These are phyloP conservation scores for Plumapathes pennacea DNA, from an alignment of 92 coral and sea anemone species.

Conservation along the genomic window DNA sequence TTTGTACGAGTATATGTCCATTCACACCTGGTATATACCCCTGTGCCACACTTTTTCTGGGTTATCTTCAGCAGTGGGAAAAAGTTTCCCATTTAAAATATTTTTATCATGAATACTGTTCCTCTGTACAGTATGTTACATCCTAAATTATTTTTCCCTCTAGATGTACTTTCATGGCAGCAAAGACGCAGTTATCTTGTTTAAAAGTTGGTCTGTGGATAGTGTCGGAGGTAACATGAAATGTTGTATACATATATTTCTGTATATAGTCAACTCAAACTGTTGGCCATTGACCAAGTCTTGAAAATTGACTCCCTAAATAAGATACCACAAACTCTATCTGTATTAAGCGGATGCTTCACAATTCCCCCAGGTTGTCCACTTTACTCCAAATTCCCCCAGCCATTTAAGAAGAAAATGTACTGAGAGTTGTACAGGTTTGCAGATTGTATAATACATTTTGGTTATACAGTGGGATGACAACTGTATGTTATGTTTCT, in stretches of 20 bases:
- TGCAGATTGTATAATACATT: neutral
- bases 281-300: neutral
- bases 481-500: neutral
- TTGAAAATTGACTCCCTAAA: neutral
- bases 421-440: too few species aligned
- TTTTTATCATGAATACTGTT: neutral
- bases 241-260: neutral
- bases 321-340: too few species aligned
- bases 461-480: neutral
- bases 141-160: neutral
- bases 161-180: slow-evolving; percentile 82
- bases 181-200: slow-evolving; percentile 65
- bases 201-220: slow-evolving; percentile 79
- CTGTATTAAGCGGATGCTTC: too few species aligned
- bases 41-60: neutral
- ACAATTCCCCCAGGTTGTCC: too few species aligned
- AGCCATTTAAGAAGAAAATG: too few species aligned
- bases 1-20: too few species aligned
- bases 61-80: neutral
- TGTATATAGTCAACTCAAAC: neutral
- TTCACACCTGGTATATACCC: neutral
- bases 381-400: too few species aligned
- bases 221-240: slow-evolving; percentile 53
- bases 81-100: neutral
- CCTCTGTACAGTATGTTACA: neutral